Base-by-base conservation (phyloP, 1,140 invertebrate genomes). In the Tetramorium simillimum region DNA sequence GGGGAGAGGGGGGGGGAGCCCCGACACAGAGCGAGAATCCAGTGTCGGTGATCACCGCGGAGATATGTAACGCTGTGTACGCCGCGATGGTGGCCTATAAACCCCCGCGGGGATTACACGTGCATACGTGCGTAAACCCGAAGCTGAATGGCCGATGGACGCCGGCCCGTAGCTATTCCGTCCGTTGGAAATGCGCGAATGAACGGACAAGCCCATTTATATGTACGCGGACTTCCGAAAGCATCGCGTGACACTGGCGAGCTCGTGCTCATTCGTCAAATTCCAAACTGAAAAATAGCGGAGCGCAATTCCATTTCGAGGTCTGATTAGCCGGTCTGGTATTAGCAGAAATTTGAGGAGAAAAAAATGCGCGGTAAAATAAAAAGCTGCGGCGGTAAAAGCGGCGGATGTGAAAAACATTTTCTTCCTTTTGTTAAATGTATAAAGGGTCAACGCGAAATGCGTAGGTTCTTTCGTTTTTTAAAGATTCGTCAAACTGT, bases 81-180 rank as follows among this genome's bases (percentile, higher is more conserved):
- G 82, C 69, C 67, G 89, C 86, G 89, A 92, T 73, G 90, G 85
- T 92, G 92, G 89, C 92, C 92, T 93, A 94, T 93, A 94, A 94
- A 94, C 92, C 92, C 63, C 90, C 90, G 91, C 88, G 85, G 89
- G 93, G 93, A 94, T 94, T 94, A 93, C 93, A 93, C 87, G 92
- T 90, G 91, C 89, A 88, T 87, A 90, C 86, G 86, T 81, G 77
- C 92, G 90, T 92, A 93, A 92, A 92, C 87, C 90, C 84, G 70
- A 49, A 85, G 86, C 86, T 89, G 89, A 76, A 90, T 90, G 81
- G 78, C 86, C 72, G 63, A 73, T 43, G 85, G 85, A 85, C 72
- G 65, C 72, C 67, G 63, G 43, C 70, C 73, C 72, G 70, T 70
- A 63, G 90, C 65, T 73, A 88, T 90, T 88, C 53, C 63, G 87